A percentile compares a stretch with the other conserved stretches of the same genome.
Evolutionary conservation across 2,797 vertebrate genomes (phyloP).

Genomic region (Pseudochromis fuscus): DNA sequence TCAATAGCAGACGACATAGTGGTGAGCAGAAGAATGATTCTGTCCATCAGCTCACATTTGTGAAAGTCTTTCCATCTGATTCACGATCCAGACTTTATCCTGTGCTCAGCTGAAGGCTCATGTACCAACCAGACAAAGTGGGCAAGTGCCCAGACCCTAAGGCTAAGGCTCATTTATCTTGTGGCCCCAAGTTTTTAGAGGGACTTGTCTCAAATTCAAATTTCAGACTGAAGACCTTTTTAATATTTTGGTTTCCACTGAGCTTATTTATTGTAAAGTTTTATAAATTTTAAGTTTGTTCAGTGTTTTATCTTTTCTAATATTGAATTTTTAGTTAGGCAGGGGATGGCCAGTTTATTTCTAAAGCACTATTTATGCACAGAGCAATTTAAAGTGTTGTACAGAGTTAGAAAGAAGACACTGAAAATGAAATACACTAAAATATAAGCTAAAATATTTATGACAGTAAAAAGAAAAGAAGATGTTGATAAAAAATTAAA

Average conservation of each 20-base stretch:
- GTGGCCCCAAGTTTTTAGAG: neutral
- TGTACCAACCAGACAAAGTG: neutral
- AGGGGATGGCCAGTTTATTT: no score
- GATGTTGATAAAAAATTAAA: no score
- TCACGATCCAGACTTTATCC: conserved; percentile 4
- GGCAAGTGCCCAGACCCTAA: neutral
- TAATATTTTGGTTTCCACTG: neutral
- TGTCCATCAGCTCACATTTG: conserved; percentile 40
- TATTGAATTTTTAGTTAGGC: no score
- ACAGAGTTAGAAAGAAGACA: no score
- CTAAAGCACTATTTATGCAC: no score
- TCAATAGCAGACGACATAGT: conserved; percentile 75
- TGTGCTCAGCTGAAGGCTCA: neutral
- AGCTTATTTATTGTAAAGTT: neutral
- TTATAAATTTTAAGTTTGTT: neutral
- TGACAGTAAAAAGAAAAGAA: no score
- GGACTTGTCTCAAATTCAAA: neutral
- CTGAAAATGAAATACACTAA: no score
- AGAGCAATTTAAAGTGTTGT: no score
- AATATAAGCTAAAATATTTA: no score
- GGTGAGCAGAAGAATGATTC: conserved; percentile 20
- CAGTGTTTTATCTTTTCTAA: neutral
- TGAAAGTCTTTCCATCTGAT: conserved; percentile 37
- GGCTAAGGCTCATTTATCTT: neutral
- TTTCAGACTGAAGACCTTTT: neutral